Conservation (phyloP, 2,113 vertebrate genomes). For the Triplophysa dalaica region DNA sequence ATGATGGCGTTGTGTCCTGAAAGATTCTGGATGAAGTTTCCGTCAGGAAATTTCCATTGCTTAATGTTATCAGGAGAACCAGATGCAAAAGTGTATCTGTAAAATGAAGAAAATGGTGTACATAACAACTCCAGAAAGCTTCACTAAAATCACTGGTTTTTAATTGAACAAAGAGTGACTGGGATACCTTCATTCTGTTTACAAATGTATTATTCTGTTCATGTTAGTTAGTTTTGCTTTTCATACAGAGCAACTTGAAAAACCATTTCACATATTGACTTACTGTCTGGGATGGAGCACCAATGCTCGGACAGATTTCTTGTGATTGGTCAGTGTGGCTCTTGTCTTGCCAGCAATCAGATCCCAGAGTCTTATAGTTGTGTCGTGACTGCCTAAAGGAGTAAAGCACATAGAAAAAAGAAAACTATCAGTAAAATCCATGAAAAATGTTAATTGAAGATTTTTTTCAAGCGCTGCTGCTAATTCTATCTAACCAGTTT, state of each 20-base stretch:
- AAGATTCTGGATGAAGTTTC: conserved; percentile 97
- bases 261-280: conserved; percentile 56
- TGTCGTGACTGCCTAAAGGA: conserved; percentile 90
- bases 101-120: conserved; percentile 44
- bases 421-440: neutral
- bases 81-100: conserved; percentile 95
- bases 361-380: conserved; percentile 96
- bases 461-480: too few species aligned
- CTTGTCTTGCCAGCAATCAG: conserved; percentile 96
- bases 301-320: conserved; percentile 93
- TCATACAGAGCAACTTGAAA: neutral
- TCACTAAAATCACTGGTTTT: too few species aligned
- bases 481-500: neutral
- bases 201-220: neutral
- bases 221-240: neutral
- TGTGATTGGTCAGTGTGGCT: conserved; percentile 96
- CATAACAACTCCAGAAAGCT: neutral
- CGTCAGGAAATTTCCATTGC: conserved; percentile 98
- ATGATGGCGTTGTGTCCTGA: conserved; percentile 97
- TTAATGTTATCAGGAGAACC: conserved; percentile 99
- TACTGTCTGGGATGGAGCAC: conserved; percentile 94
- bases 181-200: neutral
- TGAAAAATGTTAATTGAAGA: neutral
- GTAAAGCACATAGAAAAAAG: neutral
- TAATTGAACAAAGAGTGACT: neutral